Base-by-base conservation (phyloP, 2,113 vertebrate genomes). In the Lophochroa leadbeateri region DNA sequence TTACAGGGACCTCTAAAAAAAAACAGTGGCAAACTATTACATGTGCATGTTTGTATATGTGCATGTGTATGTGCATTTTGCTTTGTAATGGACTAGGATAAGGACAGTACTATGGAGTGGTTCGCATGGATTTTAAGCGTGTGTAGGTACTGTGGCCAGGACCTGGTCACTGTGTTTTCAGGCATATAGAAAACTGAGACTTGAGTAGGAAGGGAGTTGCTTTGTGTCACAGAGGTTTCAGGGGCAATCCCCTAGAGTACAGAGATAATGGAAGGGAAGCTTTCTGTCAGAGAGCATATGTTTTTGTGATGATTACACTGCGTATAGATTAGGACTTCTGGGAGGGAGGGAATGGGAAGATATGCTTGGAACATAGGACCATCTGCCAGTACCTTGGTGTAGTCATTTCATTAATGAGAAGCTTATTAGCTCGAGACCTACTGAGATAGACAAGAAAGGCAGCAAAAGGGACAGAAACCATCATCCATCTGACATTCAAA, bases 221-320 rank as follows among this genome's bases (percentile, higher is more conserved):
- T 88, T 77, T 11, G 4, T 94, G 86, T 93, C 8, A 0, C 78
- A 69, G 77, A 89, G 88, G 78, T 87, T 97, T 87, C 5, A 0
- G 53, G 83, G 70, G 70, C 94, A 95, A 24, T 87, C 70, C 96
- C 78, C 89, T 39, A 2, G 95, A 80, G 96, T 61, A 70, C 46
- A 72, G 74, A 79, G 88, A 82, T 95, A 97, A 94, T 94, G 89
- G 88, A 91, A 82, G 77, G 92, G 83, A 92, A 95, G 95, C 86
- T 96, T 96, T 95, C 81, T 94, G 96, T 91, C 92, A 95, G 74
- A 67, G 91, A 97, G 83, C 96, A 96, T 97, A 95, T 97, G 95
- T 94, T 96, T 96, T 92, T 89, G 91, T 92, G 86, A 61, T 0
- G 14, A 89, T 96, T 96, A 96, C 91, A 87, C 67, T 94, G 69